Evolutionary conservation across 2,113 vertebrate species (phyloP).

Genomic region (Saimiri boliviensis): DNA sequence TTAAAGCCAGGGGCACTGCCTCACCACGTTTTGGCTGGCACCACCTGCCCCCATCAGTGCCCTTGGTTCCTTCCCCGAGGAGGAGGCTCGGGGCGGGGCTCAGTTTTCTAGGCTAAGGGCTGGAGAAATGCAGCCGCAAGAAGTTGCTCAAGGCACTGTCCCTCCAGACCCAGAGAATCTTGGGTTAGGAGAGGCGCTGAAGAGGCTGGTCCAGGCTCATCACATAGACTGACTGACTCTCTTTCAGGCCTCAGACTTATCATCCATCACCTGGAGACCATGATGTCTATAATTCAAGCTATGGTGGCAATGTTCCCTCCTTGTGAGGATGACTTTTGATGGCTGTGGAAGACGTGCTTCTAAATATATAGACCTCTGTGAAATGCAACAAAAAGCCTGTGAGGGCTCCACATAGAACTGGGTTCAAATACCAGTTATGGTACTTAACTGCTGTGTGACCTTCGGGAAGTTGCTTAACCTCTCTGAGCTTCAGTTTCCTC

Average conservation of each 20-base stretch:
- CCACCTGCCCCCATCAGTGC: too few relatives aligned
- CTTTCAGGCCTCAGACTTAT: neutral
- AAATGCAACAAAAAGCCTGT: neutral
- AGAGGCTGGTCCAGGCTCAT: neutral
- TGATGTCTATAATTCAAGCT: neutral
- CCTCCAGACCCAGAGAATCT: neutral
- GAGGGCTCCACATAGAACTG: neutral
- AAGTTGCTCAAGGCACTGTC: neutral
- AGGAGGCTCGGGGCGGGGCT: neutral
- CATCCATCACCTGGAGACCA: neutral
- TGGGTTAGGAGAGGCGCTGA: neutral
- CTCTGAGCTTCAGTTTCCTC: neutral
- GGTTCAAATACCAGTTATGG: neutral
- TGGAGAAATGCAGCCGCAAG: neutral
- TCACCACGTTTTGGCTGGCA: neutral
- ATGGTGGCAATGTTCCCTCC: neutral
- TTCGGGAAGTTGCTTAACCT: neutral
- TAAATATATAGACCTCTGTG: neutral
- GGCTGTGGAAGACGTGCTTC: neutral
- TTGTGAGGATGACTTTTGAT: neutral
- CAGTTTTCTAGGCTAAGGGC: neutral
- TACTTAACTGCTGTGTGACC: neutral
- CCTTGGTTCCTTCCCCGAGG: neutral
- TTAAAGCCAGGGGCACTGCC: neutral
- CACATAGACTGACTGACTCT: neutral